Conservation (phyloP, 1,140 invertebrate species). For the Phocides pigmalion region DNA sequence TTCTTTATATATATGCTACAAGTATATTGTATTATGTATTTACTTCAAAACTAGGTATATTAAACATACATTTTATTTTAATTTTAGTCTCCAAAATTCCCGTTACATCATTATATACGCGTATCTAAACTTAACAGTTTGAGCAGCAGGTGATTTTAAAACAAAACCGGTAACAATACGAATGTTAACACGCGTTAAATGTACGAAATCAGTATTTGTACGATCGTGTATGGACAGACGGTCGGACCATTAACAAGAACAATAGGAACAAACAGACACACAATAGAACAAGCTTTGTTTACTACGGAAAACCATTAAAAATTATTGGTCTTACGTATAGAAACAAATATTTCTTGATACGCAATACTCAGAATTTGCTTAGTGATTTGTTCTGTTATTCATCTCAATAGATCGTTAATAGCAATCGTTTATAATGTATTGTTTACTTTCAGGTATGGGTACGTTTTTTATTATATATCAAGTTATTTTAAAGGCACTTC, state of each 20-base stretch:
- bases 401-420: conserved; percentile 21
- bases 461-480: too few relatives aligned
- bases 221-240: conserved; percentile 44
- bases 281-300: conserved; percentile 64
- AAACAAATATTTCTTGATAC: conserved; percentile 44
- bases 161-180: conserved; percentile 35
- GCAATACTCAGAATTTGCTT: conserved; percentile 45
- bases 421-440: conserved; percentile 16
- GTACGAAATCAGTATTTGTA: conserved; percentile 62
- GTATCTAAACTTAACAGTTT: conserved; percentile 4
- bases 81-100: not conserved
- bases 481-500: too few relatives aligned
- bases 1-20: too few relatives aligned
- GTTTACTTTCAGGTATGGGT: conserved; percentile 12
- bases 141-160: conserved; percentile 47
- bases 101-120: conserved; percentile 1
- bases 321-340: conserved; percentile 53
- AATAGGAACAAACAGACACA: conserved; percentile 60
- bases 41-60: too few relatives aligned
- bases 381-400: conserved; percentile 30
- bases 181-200: conserved; percentile 64
- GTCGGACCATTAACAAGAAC: conserved; percentile 53
- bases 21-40: too few relatives aligned
- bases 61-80: not conserved
- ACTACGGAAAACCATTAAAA: conserved; percentile 68